These are phyloP conservation scores for Oedothorax gibbosus DNA, from an alignment of 1,140 invertebrate genomes.

Conservation along the genomic window DNA sequence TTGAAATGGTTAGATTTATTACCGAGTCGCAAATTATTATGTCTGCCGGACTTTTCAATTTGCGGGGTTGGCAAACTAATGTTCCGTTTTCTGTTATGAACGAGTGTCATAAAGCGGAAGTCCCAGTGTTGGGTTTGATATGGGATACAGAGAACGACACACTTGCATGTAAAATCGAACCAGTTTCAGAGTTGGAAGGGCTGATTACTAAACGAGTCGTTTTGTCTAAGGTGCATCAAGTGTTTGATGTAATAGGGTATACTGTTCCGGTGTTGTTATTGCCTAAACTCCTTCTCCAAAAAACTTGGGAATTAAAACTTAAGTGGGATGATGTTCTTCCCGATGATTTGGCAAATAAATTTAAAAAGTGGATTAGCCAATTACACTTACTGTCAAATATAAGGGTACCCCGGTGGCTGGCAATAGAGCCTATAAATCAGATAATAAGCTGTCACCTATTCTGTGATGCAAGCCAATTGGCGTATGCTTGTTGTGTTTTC, in stretches of 20 bases:
- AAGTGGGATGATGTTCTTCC: background rate
- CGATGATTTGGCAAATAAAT: background rate
- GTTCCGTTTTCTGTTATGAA: background rate
- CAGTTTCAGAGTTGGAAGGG: background rate
- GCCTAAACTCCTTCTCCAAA: background rate
- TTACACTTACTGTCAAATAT: background rate
- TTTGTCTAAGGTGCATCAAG: background rate
- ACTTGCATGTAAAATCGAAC: background rate
- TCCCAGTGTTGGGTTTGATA: background rate
- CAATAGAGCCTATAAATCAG: background rate
- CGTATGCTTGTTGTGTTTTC: background rate
- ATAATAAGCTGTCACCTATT: background rate
- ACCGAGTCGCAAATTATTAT: conserved; percentile 13
- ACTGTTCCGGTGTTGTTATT: background rate
- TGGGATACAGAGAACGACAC: background rate
- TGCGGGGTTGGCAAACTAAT: conserved; percentile 22
- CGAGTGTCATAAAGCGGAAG: background rate
- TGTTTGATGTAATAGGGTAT: background rate
- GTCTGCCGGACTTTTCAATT: conserved; percentile 24
- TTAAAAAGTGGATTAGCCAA: background rate
- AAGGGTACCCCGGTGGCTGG: background rate
- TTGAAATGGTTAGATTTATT: conserved; percentile 17
- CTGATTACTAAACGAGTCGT: background rate
- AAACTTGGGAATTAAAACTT: background rate
- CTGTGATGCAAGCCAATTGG: conserved; percentile 1